These are phyloP conservation scores for Amphipoea oculea DNA, from an alignment of 2,888 invertebrate genomes.

Conservation along the genomic window DNA sequence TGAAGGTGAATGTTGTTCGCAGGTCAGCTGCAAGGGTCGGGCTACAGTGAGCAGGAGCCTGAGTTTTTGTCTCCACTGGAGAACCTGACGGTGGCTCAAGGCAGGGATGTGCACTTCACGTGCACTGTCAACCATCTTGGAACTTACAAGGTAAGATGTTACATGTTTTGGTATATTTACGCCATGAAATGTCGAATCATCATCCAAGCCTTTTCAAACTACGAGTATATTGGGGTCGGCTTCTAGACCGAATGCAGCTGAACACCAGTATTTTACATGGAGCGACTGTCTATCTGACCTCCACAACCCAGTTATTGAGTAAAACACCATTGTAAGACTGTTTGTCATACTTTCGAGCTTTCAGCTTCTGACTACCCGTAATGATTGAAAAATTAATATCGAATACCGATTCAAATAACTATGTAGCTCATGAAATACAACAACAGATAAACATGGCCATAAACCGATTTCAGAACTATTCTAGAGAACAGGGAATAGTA, in stretches of 20 bases:
- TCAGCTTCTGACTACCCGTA: background rate
- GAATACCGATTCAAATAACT: background rate
- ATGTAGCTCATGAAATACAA: background rate
- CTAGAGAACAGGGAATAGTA: background rate
- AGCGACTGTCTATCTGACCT: background rate
- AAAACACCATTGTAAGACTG: background rate
- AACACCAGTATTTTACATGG: background rate
- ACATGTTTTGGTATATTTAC: background rate
- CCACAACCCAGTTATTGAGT: background rate
- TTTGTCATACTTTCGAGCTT: background rate
- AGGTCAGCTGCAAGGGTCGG: conserved; percentile 87
- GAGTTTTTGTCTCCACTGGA: conserved; percentile 96
- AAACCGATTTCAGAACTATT: background rate
- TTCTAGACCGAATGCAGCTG: background rate
- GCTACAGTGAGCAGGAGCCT: conserved; percentile 90
- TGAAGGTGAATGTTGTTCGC: conserved; percentile 49
- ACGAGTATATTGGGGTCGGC: too few relatives aligned
- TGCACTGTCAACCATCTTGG: conserved; percentile 97
- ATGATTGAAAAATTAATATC: background rate
- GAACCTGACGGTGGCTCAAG: conserved; percentile 96
- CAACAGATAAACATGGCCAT: background rate
- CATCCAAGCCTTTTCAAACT: background rate
- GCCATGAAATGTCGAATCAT: too few relatives aligned
- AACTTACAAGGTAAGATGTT: conserved; percentile 92
- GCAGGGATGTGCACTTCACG: conserved; percentile 96